Evolutionary conservation across 2,113 vertebrate genomes (phyloP).

Genomic region (Pomatostomus ruficeps): DNA sequence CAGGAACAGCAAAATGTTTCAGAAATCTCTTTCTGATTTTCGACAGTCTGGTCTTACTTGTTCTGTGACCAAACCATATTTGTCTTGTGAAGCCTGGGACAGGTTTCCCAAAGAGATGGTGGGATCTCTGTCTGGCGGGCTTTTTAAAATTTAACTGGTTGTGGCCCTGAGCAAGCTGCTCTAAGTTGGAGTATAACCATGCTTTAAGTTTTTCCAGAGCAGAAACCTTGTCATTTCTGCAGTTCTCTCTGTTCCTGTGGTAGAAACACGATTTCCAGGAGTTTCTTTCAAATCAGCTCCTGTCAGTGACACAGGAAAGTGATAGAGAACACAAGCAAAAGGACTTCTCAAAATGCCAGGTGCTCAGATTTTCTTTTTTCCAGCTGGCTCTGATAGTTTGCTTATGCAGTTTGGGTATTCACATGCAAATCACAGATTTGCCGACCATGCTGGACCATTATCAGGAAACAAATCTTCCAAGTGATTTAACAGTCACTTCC

Average conservation of each 20-base stretch:
- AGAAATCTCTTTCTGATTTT: background rate
- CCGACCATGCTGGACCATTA: background rate
- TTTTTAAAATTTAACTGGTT: background rate
- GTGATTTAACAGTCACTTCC: background rate
- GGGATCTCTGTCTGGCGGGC: background rate
- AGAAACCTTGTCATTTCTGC: background rate
- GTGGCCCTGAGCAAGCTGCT: background rate
- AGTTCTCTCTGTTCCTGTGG: background rate
- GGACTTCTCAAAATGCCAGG: constrained; percentile 32
- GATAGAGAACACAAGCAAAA: constrained; percentile 37
- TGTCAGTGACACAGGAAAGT: constrained; percentile 29
- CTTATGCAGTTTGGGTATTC: constrained; percentile 50
- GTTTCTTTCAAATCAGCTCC: background rate
- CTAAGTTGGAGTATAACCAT: background rate
- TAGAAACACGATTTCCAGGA: background rate
- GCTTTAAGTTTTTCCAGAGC: background rate
- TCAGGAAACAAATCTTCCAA: background rate
- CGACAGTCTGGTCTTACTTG: background rate
- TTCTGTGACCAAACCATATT: background rate
- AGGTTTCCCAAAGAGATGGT: background rate
- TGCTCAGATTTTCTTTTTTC: constrained; percentile 36
- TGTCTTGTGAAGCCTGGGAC: background rate
- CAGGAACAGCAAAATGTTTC: background rate
- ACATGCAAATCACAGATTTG: constrained; percentile 49
- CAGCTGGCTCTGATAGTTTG: constrained; percentile 37